Conservation (phyloP, 2,113 vertebrate genomes). For the Colius striatus region DNA sequence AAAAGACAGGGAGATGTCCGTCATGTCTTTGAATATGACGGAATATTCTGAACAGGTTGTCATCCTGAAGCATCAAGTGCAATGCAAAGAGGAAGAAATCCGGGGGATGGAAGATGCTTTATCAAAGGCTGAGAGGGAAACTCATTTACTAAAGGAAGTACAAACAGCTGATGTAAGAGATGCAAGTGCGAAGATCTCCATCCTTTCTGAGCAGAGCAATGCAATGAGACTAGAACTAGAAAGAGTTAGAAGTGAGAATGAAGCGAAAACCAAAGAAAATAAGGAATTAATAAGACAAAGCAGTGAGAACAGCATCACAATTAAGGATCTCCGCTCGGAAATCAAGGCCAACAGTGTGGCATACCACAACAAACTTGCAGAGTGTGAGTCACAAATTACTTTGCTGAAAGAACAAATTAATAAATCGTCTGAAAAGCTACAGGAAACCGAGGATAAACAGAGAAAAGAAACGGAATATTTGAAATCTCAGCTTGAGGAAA, state of each 20-base stretch:
- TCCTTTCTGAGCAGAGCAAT: slow-evolving; percentile 76
- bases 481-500: slow-evolving; percentile 74
- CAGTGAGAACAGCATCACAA: slow-evolving; percentile 72
- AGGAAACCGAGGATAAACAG: slow-evolving; percentile 68
- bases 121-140: slow-evolving; percentile 78
- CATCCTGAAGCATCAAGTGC: slow-evolving; percentile 79
- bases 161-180: slow-evolving; percentile 81
- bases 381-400: slow-evolving; percentile 79
- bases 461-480: slow-evolving; percentile 61
- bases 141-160: slow-evolving; percentile 75
- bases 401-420: slow-evolving; percentile 82
- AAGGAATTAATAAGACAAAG: slow-evolving; percentile 77
- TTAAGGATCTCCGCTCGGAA: slow-evolving; percentile 79
- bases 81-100: slow-evolving; percentile 83
- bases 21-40: slow-evolving; percentile 73
- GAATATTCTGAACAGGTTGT: slow-evolving; percentile 85
- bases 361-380: slow-evolving; percentile 73
- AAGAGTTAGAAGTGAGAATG: slow-evolving; percentile 65
- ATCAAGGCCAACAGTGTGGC: slow-evolving; percentile 71
- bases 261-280: slow-evolving; percentile 76
- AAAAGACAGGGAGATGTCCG: slow-evolving; percentile 83
- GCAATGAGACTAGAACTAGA: slow-evolving; percentile 73
- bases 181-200: slow-evolving; percentile 76
- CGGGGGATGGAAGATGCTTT: slow-evolving; percentile 76
- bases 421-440: slow-evolving; percentile 68